Evolutionary conservation across 2,888 invertebrate species (phyloP).

Genomic region (Craniophora ligustri): DNA sequence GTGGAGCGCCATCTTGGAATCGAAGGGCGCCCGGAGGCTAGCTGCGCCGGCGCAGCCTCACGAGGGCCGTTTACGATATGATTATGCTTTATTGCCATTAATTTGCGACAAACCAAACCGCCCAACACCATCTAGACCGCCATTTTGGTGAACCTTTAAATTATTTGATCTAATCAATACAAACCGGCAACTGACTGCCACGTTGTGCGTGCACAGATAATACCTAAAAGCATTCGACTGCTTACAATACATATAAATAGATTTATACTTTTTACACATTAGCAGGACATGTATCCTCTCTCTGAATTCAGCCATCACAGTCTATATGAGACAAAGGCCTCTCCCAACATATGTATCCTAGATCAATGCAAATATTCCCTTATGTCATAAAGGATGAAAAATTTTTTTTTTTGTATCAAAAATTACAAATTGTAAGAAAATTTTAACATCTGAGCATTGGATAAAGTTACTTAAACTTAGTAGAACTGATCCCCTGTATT

Average conservation of each 20-base stretch:
- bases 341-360: too few relatives aligned
- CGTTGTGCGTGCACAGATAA: conserved; percentile 12
- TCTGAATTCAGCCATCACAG: too few relatives aligned
- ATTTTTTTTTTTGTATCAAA: too few relatives aligned
- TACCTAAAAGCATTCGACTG: neutral
- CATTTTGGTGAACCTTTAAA: conserved; percentile 70
- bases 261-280: too few relatives aligned
- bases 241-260: conserved; percentile 1
- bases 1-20: conserved; percentile 72
- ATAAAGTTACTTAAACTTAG: too few relatives aligned
- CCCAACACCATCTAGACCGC: conserved; percentile 75
- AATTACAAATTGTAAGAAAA: too few relatives aligned
- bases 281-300: too few relatives aligned
- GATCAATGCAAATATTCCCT: too few relatives aligned
- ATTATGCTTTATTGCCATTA: conserved; percentile 86
- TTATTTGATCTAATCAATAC: conserved; percentile 70
- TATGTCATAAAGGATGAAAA: too few relatives aligned
- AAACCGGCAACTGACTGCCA: conserved; percentile 44
- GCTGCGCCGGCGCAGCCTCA: conserved; percentile 62
- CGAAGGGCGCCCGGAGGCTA: conserved; percentile 74
- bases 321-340: too few relatives aligned
- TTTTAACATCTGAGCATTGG: too few relatives aligned
- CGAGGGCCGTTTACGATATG: conserved; percentile 79
- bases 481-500: too few relatives aligned
- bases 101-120: conserved; percentile 86